phyloP scores from a whole-genome alignment of 35 echinoderm and acorn worm species.

The Hemicentrotus pulcherrimus region DNA sequence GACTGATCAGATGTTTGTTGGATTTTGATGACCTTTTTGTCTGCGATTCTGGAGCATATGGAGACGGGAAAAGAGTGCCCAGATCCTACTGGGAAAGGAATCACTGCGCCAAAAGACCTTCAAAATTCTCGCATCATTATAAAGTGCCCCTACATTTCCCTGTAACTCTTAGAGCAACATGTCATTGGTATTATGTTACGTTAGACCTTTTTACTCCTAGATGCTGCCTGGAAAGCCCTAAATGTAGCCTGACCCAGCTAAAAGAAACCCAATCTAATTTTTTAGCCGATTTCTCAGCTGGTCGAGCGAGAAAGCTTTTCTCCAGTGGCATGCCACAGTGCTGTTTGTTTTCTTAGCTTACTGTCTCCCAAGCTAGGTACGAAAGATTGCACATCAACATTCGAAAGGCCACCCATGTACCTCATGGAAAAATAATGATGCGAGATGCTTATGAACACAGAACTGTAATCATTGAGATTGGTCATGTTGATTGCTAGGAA shows the following conservation, averaged over 20 bases:
- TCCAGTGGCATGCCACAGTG: neutral
- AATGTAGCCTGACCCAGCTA: neutral
- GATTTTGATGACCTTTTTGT: too few species aligned
- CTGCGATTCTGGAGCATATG: neutral
- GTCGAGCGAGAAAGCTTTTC: neutral
- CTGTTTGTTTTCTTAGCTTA: neutral
- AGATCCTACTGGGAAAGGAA: neutral
- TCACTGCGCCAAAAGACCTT: neutral
- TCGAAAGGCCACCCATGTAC: neutral
- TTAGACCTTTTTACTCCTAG: neutral
- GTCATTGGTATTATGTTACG: neutral
- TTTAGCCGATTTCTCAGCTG: neutral
- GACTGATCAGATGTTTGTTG: too few species aligned
- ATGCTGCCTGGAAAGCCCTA: neutral
- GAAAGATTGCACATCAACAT: neutral
- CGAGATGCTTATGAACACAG: neutral
- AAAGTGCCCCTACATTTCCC: neutral
- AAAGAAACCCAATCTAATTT: neutral
- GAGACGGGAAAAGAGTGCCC: neutral
- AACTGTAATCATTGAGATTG: neutral
- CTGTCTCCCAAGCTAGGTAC: neutral
- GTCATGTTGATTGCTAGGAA: neutral
- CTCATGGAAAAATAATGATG: slow-evolving; percentile 4
- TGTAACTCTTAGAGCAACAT: neutral
- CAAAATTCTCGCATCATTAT: neutral